Evolutionary conservation across 2,113 vertebrate genomes (phyloP).

Genomic region (Ursus arctos): DNA sequence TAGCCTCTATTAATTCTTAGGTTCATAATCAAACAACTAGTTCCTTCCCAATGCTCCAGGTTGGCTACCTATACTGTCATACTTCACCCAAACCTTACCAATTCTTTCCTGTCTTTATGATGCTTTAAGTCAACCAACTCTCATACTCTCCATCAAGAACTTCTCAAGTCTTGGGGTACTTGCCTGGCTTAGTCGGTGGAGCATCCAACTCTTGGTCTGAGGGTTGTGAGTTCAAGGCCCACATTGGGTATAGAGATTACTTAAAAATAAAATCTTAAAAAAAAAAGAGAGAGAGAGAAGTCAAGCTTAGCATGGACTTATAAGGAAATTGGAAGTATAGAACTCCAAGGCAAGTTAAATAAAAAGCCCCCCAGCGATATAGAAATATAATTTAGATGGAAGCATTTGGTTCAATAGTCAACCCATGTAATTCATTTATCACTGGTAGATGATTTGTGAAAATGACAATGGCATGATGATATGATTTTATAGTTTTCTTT

Average conservation of each 20-base stretch:
- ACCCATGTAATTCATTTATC: not conserved
- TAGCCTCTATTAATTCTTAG: not conserved
- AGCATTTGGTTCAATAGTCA: not conserved
- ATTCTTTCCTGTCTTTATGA: not conserved
- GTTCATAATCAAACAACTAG: not conserved
- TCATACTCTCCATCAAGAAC: not conserved
- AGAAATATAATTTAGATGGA: conserved; percentile 15
- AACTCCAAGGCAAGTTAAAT: conserved; percentile 8
- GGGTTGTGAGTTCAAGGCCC: not conserved
- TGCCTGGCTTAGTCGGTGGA: not conserved
- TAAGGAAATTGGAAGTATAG: not conserved
- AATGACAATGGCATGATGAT: not conserved
- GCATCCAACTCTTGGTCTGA: not conserved
- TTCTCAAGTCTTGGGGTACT: not conserved
- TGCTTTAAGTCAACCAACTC: not conserved
- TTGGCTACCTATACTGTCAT: not conserved
- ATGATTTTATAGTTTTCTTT: conserved; percentile 50
- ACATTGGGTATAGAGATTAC: not conserved
- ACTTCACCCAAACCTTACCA: not conserved
- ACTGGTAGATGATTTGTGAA: conserved; percentile 42
- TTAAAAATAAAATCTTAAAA: not conserved
- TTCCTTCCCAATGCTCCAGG: not conserved
- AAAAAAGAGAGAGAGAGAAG: not conserved
- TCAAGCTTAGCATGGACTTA: not conserved
- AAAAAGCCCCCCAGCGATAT: not conserved